Conservation (phyloP, 2,113 vertebrate genomes). For the Pluvianellus socialis region DNA sequence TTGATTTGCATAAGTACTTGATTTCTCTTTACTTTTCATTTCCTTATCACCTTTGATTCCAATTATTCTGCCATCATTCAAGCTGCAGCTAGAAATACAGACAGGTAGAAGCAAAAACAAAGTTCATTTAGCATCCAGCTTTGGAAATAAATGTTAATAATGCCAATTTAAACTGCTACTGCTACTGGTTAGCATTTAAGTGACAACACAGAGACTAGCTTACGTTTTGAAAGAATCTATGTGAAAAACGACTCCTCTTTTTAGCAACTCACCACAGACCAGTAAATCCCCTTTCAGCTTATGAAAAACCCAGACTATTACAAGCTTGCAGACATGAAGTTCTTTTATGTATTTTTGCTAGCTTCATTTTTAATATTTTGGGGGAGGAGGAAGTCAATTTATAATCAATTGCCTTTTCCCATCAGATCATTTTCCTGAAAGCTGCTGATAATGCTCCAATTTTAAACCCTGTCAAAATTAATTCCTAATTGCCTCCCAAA, state of each 20-base stretch:
- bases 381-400: not conserved
- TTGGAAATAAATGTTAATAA: constrained; percentile 55
- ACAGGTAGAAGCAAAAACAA: constrained; percentile 1
- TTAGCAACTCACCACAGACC: not conserved
- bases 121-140: not conserved
- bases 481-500: constrained; percentile 22
- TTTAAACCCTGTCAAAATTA: not conserved
- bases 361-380: constrained; percentile 7
- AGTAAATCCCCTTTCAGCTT: not conserved
- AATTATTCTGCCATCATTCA: constrained; percentile 28
- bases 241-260: not conserved
- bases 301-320: not conserved
- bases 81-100: not conserved
- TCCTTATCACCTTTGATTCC: constrained; percentile 1
- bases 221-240: not conserved
- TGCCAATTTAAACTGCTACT: not conserved
- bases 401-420: not conserved
- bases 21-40: constrained; percentile 15
- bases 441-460: not conserved
- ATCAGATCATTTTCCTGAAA: constrained; percentile 9
- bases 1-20: not conserved
- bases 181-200: constrained; percentile 1
- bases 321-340: not conserved
- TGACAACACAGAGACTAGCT: not conserved
- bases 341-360: not conserved